Conservation (phyloP, 2,797 vertebrate genomes). For the Neosilurus hyrtlii region DNA sequence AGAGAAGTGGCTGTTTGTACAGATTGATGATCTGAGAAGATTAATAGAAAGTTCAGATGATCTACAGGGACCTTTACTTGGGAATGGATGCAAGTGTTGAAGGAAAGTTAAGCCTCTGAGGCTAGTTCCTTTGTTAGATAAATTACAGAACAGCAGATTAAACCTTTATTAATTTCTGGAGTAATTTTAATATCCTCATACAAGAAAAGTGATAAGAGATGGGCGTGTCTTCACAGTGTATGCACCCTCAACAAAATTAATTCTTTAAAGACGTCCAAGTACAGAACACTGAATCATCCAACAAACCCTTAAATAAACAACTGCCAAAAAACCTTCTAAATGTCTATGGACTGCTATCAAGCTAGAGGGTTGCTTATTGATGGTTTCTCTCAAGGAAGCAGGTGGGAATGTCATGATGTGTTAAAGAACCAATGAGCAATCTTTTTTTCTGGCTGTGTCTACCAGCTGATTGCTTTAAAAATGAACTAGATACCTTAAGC, state of each 20-base stretch:
- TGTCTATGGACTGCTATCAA: background rate
- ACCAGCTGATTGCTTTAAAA: background rate
- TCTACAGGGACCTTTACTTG: background rate
- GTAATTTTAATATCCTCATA: background rate
- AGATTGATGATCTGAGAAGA: constrained; percentile 41
- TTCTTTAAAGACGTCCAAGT: background rate
- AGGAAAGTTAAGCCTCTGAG: background rate
- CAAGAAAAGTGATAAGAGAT: background rate
- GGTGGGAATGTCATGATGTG: background rate
- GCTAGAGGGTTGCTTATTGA: background rate
- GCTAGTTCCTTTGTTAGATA: background rate
- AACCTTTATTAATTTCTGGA: background rate
- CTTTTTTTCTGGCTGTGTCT: background rate
- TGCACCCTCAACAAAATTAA: background rate
- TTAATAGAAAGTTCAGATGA: constrained; percentile 20
- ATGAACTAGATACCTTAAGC: background rate
- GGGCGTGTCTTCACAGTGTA: background rate
- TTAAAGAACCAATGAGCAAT: background rate
- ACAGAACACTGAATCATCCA: background rate
- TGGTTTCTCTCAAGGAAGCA: background rate
- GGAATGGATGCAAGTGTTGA: background rate
- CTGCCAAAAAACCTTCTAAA: background rate
- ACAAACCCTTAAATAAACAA: background rate
- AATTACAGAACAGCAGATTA: background rate
- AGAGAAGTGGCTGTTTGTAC: constrained; percentile 30